Conservation (phyloP, 2,113 vertebrate genomes). For the Calyptomena viridis region DNA sequence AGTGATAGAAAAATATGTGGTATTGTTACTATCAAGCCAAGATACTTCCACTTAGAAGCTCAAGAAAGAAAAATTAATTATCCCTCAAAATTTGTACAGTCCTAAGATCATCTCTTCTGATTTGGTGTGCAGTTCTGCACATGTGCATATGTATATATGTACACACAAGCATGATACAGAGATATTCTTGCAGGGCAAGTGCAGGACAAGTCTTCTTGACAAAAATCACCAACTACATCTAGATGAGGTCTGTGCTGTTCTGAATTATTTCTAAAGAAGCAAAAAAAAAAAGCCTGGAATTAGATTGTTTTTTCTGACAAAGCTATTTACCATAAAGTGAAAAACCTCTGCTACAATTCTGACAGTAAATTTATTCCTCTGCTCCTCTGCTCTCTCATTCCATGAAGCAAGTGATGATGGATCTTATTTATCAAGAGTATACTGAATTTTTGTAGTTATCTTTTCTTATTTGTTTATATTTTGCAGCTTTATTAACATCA, state of each 20-base stretch:
- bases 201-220: not conserved
- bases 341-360: not conserved
- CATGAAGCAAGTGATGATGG: not conserved
- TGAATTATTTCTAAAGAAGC: not conserved
- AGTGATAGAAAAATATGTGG: not conserved
- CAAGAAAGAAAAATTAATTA: not conserved
- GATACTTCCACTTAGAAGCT: not conserved
- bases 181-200: not conserved
- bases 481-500: not conserved
- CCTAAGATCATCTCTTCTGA: not conserved
- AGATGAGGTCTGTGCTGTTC: not conserved
- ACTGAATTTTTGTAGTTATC: not conserved
- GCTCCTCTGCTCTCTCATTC: not conserved
- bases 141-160: not conserved
- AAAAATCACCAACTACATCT: not conserved
- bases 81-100: not conserved
- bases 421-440: not conserved
- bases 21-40: not conserved
- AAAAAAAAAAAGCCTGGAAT: not conserved
- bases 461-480: not conserved
- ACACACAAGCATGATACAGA: not conserved
- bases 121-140: not conserved
- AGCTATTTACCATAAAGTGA: not conserved
- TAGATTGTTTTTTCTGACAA: not conserved
- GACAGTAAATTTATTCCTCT: not conserved